Conservation (phyloP, 2,888 invertebrate species). For the Trachelus troglodyta region DNA sequence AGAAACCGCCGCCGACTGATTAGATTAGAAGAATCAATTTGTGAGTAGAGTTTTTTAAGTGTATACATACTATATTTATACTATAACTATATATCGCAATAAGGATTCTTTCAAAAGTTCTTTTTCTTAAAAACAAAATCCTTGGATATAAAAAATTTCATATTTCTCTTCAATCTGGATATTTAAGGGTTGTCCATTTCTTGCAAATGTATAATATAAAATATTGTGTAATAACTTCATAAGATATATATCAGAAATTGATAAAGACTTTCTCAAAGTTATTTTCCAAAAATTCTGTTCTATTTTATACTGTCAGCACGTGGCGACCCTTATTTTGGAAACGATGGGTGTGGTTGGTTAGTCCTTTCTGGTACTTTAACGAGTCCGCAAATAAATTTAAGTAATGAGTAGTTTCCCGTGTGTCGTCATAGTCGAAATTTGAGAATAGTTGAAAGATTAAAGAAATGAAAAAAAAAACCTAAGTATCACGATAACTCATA, state of each 20-base stretch:
- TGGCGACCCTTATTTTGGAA: constrained; percentile 1
- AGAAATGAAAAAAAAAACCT: no score
- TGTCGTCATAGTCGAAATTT: neutral
- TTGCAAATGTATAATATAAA: neutral
- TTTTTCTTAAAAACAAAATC: no score
- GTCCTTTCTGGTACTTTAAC: constrained; percentile 5
- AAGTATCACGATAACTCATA: neutral
- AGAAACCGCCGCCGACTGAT: constrained; percentile 43
- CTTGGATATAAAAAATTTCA: neutral
- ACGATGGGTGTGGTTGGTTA: neutral
- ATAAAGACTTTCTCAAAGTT: neutral
- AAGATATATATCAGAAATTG: neutral
- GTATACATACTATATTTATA: neutral
- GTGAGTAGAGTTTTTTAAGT: constrained; percentile 27
- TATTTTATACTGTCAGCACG: neutral
- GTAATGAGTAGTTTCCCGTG: neutral
- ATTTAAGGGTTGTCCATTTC: neutral
- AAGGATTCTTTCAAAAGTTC: neutral
- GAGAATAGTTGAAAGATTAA: neutral
- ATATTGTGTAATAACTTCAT: neutral
- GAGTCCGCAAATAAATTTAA: constrained; percentile 23
- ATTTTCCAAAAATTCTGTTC: neutral
- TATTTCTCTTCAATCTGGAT: neutral
- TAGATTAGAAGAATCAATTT: constrained; percentile 51
- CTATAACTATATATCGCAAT: neutral